These are phyloP conservation scores for Brachyptera risi DNA, from an alignment of 2,888 invertebrate genomes.

Conservation along the genomic window DNA sequence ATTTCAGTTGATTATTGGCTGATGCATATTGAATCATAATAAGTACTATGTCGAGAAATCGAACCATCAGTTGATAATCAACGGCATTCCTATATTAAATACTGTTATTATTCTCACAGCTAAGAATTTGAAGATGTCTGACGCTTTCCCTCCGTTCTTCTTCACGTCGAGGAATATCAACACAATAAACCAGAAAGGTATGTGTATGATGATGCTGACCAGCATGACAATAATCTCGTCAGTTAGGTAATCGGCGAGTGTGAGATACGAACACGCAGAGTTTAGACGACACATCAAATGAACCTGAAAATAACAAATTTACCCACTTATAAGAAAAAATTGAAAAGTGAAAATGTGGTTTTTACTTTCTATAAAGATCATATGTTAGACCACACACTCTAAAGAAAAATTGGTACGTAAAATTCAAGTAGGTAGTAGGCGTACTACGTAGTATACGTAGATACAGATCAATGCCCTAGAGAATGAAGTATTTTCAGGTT, in stretches of 20 bases:
- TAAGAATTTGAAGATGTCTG: constrained; percentile 51
- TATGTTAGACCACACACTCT: too few species aligned
- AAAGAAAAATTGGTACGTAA: too few species aligned
- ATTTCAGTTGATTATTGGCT: too few species aligned
- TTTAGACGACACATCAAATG: constrained; percentile 68
- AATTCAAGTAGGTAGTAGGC: too few species aligned
- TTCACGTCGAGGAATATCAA: constrained; percentile 62
- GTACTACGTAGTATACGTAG: too few species aligned
- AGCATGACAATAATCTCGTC: constrained; percentile 66
- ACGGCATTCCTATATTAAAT: background rate
- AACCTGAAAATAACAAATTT: background rate
- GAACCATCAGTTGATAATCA: too few species aligned
- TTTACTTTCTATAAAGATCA: too few species aligned
- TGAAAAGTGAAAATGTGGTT: too few species aligned
- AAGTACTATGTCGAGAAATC: background rate
- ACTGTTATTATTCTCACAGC: constrained; percentile 39
- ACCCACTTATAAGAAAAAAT: background rate
- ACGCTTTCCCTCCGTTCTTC: constrained; percentile 59
- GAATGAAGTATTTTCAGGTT: too few species aligned
- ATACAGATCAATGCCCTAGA: too few species aligned
- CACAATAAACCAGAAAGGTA: constrained; percentile 62
- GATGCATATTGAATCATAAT: background rate
- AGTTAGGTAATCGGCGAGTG: constrained; percentile 64
- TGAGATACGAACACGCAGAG: constrained; percentile 60
- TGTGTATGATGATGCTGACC: constrained; percentile 59